A percentile compares a stretch with the other conserved stretches of the same genome.
Conservation (phyloP, 2,888 invertebrate genomes). For the Pemphredon lugubris region DNA sequence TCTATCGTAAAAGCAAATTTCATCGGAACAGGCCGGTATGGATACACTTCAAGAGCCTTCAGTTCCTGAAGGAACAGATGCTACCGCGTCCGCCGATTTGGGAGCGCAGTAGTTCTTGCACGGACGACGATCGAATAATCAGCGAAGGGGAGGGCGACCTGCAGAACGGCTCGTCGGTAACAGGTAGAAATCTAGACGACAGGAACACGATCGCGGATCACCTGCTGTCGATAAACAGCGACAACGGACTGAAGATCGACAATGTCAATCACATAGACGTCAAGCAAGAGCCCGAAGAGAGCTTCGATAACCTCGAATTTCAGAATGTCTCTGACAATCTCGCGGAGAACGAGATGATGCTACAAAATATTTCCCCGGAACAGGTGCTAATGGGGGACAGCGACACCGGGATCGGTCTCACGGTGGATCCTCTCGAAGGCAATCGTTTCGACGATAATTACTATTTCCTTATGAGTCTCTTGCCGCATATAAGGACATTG, state of each 20-base stretch:
- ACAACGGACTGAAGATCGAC: slow-evolving; percentile 59
- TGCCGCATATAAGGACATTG: slow-evolving; percentile 77
- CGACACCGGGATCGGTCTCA: slow-evolving; percentile 68
- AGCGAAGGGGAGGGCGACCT: slow-evolving; percentile 59
- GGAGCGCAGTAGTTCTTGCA: slow-evolving; percentile 69
- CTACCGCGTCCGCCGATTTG: slow-evolving; percentile 76
- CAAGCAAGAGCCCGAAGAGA: slow-evolving; percentile 73
- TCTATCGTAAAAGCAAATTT: slow-evolving; percentile 74
- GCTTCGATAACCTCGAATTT: slow-evolving; percentile 70
- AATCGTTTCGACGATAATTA: slow-evolving; percentile 79
- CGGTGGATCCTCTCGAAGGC: slow-evolving; percentile 70
- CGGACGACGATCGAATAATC: slow-evolving; percentile 51
- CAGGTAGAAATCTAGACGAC: slow-evolving; percentile 47
- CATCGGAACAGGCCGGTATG: slow-evolving; percentile 76
- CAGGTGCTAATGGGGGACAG: slow-evolving; percentile 72
- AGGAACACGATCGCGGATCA: slow-evolving; percentile 64
- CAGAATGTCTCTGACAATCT: slow-evolving; percentile 68
- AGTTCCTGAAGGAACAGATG: slow-evolving; percentile 80
- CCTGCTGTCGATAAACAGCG: slow-evolving; percentile 59
- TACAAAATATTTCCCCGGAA: slow-evolving; percentile 75
- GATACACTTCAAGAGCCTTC: slow-evolving; percentile 79
- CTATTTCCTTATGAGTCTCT: slow-evolving; percentile 79
- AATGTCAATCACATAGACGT: slow-evolving; percentile 64
- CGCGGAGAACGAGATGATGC: slow-evolving; percentile 73
- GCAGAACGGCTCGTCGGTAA: slow-evolving; percentile 43